Evolutionary conservation across 2,113 vertebrate species (phyloP), one percentile per base, ranked within the genome.

Genomic region (Hassar affinis): DNA sequence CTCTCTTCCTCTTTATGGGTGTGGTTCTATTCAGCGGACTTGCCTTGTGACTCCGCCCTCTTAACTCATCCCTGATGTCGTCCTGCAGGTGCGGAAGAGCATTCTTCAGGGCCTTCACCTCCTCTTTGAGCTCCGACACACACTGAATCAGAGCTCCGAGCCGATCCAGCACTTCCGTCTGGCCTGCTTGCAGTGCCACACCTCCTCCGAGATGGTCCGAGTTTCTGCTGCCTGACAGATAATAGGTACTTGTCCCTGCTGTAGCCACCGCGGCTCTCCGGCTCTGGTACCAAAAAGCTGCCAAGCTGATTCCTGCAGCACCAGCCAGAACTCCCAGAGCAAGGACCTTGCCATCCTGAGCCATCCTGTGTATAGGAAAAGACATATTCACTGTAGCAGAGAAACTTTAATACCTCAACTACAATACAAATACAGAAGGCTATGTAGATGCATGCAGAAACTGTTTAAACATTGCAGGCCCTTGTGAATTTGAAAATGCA

Each of bases 41-140:
- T 72, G 85, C 84, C 86, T 87, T 93, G 11, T 88, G 94, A 4
- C 77, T 27, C 0, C 75, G 88, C 22, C 71, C 94, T 90, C 51
- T 89, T 84, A 97, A 91, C 90, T 97, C 96, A 49, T 92, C 94
- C 80, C 92, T 93, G 82, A 97, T 94, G 27, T 94, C 94, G 62
- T 95, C 95, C 87, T 95, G 95, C 86, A 99, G 92, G 45, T 92
- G 91, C 5, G 96, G 96, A 87, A 99, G 89, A 20, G 95, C 93
- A 18, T 93, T 94, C 91, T 96, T 98, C 87, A 99, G 66, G 9
- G 93, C 94, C 77, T 86, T 92, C 89, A 99, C 95, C 89, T 99
- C 98, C 20, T 94, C 94, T 91, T 95, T 97, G 79, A 99, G 94
- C 87, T 98, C 96, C 0, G 97, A 97, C 87, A 99, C 92, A 0